Evolutionary conservation across 2,888 invertebrate genomes (phyloP).

Genomic region (Stegophylla sp.): DNA sequence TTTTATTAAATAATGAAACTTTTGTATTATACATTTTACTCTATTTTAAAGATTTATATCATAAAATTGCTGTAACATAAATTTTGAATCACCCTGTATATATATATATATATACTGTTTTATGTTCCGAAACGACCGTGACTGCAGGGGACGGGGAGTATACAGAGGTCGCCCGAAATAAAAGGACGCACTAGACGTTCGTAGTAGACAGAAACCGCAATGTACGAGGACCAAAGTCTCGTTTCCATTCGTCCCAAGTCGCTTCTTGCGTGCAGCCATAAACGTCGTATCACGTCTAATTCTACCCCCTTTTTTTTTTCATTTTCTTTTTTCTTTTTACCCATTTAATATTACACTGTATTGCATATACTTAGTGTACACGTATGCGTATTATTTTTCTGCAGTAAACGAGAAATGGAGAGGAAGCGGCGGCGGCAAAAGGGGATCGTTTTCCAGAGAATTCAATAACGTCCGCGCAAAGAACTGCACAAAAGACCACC

Average conservation of each 20-base stretch:
- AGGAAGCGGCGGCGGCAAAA: not conserved
- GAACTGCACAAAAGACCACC: slow-evolving; percentile 29
- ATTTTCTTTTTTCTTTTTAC: not conserved
- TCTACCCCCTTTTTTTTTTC: slow-evolving; percentile 18
- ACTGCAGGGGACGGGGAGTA: too few relatives aligned
- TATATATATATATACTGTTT: slow-evolving; percentile 20
- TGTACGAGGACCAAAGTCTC: not conserved
- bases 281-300: slow-evolving; percentile 5
- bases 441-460: slow-evolving; percentile 23
- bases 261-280: not conserved
- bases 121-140: not conserved
- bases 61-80: too few relatives aligned
- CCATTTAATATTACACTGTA: slow-evolving; percentile 17
- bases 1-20: too few relatives aligned
- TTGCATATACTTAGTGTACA: too few relatives aligned
- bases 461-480: slow-evolving; percentile 29
- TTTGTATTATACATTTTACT: too few relatives aligned
- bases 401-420: not conserved
- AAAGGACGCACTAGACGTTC: not conserved
- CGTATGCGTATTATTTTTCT: not conserved
- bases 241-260: not conserved
- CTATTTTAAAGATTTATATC: too few relatives aligned
- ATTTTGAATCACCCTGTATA: too few relatives aligned
- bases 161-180: slow-evolving; percentile 12
- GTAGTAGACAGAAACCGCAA: too few relatives aligned